Conservation (phyloP, 1,140 invertebrate genomes). For the Gerris buenoi region DNA sequence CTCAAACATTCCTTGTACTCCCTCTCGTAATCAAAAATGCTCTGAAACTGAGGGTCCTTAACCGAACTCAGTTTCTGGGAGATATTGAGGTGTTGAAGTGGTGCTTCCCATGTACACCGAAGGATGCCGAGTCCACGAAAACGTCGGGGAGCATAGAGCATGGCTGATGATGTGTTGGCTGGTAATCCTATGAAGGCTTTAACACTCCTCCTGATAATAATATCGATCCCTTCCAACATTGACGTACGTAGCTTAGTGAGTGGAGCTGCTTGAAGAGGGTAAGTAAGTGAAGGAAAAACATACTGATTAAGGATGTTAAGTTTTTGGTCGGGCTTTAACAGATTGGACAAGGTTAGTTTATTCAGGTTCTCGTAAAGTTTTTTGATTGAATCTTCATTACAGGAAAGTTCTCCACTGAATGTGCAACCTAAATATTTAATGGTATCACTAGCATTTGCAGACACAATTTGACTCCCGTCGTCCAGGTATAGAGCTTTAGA, state of each 20-base stretch:
- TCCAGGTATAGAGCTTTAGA: not conserved
- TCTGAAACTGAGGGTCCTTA: not conserved
- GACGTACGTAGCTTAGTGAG: not conserved
- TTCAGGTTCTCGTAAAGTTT: not conserved
- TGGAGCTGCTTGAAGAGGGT: not conserved
- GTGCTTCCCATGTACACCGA: not conserved
- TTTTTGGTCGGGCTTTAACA: not conserved
- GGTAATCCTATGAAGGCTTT: not conserved
- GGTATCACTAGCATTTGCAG: not conserved
- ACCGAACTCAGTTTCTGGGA: not conserved
- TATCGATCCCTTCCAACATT: not conserved
- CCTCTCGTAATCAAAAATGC: not conserved
- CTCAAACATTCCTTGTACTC: slow-evolving; percentile 43
- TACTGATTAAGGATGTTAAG: not conserved
- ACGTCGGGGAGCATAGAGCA: not conserved
- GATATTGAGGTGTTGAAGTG: not conserved
- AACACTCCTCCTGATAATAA: not conserved
- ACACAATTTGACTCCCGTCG: not conserved
- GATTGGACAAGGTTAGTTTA: not conserved
- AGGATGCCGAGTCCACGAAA: not conserved
- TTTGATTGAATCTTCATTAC: not conserved
- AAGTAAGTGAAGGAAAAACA: not conserved
- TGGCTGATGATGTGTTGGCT: not conserved
- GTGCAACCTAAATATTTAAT: not conserved
- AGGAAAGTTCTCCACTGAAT: not conserved